These are phyloP conservation scores for Acronicta aceris DNA, from an alignment of 2,888 invertebrate species.

Conservation along the genomic window DNA sequence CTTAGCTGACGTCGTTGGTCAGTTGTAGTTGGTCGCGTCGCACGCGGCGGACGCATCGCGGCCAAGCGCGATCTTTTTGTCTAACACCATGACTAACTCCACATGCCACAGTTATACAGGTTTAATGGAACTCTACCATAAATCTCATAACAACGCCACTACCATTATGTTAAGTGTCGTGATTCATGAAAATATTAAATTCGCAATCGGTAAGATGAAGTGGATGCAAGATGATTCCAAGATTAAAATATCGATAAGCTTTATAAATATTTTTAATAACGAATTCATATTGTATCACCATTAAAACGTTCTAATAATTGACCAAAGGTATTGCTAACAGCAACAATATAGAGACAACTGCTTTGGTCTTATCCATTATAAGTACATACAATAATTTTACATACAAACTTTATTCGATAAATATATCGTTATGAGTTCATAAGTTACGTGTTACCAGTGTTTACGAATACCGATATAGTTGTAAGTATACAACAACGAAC, in stretches of 20 bases:
- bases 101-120: conserved; percentile 42
- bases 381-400: conserved; percentile 82
- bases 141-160: conserved; percentile 8
- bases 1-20: too few relatives aligned
- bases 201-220: conserved; percentile 41
- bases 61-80: conserved; percentile 7
- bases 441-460: conserved; percentile 66
- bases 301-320: conserved; percentile 87
- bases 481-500: conserved; percentile 73
- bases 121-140: conserved; percentile 17
- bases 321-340: conserved; percentile 87
- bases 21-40: not conserved
- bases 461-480: conserved; percentile 67
- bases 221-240: conserved; percentile 59
- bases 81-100: conserved; percentile 28
- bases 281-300: conserved; percentile 78
- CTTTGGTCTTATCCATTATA: conserved; percentile 85
- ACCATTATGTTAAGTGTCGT: conserved; percentile 10
- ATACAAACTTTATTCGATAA: conserved; percentile 68
- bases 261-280: conserved; percentile 77
- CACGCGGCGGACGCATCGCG: conserved; percentile 8
- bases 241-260: conserved; percentile 75
- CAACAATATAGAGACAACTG: conserved; percentile 81
- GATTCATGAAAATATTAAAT: conserved; percentile 14
- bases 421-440: conserved; percentile 67